phyloP scores from a whole-genome alignment of 2,888 invertebrate genomes.

The Drosophila quinaria region DNA sequence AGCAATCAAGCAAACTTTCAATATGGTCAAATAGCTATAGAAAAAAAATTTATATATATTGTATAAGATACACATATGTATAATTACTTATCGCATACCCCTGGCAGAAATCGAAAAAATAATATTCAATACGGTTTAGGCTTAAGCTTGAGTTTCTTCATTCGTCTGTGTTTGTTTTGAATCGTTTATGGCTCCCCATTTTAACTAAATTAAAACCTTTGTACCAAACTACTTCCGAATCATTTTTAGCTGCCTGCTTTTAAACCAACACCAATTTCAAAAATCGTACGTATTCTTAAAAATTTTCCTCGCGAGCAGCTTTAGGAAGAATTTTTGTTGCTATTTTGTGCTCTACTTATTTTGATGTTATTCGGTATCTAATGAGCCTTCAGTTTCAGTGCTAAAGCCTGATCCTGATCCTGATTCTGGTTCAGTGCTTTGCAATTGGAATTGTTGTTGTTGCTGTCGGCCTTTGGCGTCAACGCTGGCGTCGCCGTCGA shows the following conservation, averaged over 20 bases:
- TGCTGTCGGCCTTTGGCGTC: constrained; percentile 58
- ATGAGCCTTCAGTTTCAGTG: constrained; percentile 74
- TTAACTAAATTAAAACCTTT: constrained; percentile 69
- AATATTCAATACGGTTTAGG: constrained; percentile 22
- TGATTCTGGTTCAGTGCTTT: constrained; percentile 46
- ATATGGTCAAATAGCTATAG: constrained; percentile 27
- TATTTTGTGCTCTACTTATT: not conserved
- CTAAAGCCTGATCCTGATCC: constrained; percentile 27
- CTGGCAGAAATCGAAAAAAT: constrained; percentile 33
- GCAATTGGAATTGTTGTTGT: constrained; percentile 61
- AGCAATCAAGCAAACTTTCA: constrained; percentile 57
- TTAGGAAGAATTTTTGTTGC: constrained; percentile 46
- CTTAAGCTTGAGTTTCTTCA: constrained; percentile 20
- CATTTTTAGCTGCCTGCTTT: constrained; percentile 45
- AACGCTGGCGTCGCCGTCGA: constrained; percentile 30
- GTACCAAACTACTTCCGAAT: constrained; percentile 71
- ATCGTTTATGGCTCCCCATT: constrained; percentile 67
- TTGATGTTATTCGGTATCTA: constrained; percentile 35
- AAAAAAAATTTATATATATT: constrained; percentile 4
- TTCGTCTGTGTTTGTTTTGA: constrained; percentile 13
- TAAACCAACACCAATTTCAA: constrained; percentile 71
- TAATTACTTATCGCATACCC: constrained; percentile 24
- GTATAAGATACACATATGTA: not conserved
- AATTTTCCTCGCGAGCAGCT: constrained; percentile 46
- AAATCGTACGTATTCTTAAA: constrained; percentile 45